phyloP scores from a whole-genome alignment of 2,797 vertebrate genomes.

The Notolabrus celidotus region DNA sequence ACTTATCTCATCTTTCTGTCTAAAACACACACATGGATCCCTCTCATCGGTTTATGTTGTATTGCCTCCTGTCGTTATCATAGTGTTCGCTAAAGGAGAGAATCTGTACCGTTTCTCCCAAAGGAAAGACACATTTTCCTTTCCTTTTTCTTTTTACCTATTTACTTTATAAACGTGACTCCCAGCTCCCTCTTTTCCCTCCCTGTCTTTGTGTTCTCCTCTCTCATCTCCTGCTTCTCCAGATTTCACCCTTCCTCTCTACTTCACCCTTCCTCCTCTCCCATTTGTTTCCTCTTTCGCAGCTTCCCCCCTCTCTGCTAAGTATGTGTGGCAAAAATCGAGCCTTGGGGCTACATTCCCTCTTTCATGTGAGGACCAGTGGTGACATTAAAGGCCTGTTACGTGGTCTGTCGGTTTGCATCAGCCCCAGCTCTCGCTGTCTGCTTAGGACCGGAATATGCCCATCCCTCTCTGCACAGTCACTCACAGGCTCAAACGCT shows the following conservation, averaged over 20 bases:
- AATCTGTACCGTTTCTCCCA: constrained; percentile 48
- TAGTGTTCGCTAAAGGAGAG: constrained; percentile 50
- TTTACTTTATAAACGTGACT: constrained; percentile 63
- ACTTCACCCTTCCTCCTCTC: constrained; percentile 15
- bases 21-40: constrained; percentile 29
- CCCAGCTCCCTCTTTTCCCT: constrained; percentile 20
- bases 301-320: constrained; percentile 43
- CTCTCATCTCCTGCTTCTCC: constrained; percentile 35
- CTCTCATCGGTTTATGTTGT: constrained; percentile 38
- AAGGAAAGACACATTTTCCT: constrained; percentile 68
- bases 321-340: constrained; percentile 60
- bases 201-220: constrained; percentile 27
- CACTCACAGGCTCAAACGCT: constrained; percentile 43
- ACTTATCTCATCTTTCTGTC: constrained; percentile 16
- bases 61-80: constrained; percentile 26
- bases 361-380: constrained; percentile 81
- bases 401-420: constrained; percentile 79
- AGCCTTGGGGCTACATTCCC: constrained; percentile 74
- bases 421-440: constrained; percentile 70
- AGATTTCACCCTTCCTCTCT: constrained; percentile 15
- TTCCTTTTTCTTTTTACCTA: constrained; percentile 64
- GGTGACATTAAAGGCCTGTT: constrained; percentile 82
- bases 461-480: constrained; percentile 39
- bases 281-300: constrained; percentile 54
- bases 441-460: constrained; percentile 39